Evolutionary conservation across 2,888 invertebrate genomes (phyloP).

Genomic region (Plebejus argus): DNA sequence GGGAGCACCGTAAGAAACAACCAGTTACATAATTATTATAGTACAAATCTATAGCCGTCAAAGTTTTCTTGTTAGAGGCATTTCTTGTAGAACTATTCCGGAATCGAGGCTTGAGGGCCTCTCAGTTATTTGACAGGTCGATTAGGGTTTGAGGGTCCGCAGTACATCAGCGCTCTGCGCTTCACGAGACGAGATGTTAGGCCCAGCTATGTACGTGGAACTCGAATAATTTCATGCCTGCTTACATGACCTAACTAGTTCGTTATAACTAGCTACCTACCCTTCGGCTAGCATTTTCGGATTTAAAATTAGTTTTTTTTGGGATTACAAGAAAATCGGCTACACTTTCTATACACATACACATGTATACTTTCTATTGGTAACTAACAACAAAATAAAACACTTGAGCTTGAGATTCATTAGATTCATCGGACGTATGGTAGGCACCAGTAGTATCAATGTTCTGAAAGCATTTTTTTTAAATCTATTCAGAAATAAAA

Average conservation of each 20-base stretch:
- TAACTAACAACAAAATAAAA: too few relatives aligned
- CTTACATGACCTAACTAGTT: not conserved
- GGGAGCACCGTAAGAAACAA: not conserved
- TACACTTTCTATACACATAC: too few relatives aligned
- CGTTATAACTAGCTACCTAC: not conserved
- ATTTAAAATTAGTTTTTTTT: too few relatives aligned
- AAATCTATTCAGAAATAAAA: too few relatives aligned
- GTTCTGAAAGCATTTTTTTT: too few relatives aligned
- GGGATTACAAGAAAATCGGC: too few relatives aligned
- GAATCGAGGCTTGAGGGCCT: slow-evolving; percentile 36
- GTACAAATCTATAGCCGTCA: not conserved
- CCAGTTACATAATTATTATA: not conserved
- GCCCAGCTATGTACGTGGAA: not conserved
- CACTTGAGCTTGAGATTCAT: too few relatives aligned
- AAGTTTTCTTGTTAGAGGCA: slow-evolving; percentile 29
- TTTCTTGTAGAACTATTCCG: slow-evolving; percentile 37
- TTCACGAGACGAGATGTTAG: not conserved
- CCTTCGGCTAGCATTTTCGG: too few relatives aligned
- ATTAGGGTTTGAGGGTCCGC: slow-evolving; percentile 38
- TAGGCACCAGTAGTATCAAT: too few relatives aligned
- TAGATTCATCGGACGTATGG: too few relatives aligned
- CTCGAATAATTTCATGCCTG: slow-evolving; percentile 1
- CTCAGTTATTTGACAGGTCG: slow-evolving; percentile 42
- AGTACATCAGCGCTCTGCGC: slow-evolving; percentile 17
- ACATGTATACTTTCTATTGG: too few relatives aligned